These are phyloP conservation scores for Micrastur ruficollis DNA, from an alignment of 2,797 vertebrate genomes.

Conservation along the genomic window DNA sequence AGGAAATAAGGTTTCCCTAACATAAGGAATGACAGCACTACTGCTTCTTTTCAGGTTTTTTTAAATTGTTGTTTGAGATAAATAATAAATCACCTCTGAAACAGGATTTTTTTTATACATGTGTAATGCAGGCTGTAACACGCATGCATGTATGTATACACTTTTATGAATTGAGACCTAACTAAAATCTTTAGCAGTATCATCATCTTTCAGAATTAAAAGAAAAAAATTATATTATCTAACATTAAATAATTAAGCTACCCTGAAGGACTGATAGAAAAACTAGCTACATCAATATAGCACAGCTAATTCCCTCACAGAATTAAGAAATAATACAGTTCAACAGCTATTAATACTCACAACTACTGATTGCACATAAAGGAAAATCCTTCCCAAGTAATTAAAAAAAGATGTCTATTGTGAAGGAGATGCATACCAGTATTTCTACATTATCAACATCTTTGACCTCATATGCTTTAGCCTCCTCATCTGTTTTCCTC, in stretches of 20 bases:
- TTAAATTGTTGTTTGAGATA: not conserved
- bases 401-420: not conserved
- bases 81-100: not conserved
- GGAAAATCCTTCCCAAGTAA: not conserved
- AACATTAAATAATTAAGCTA: not conserved
- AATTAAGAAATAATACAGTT: not conserved
- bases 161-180: not conserved
- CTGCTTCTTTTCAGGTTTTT: not conserved
- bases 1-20: not conserved
- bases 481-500: not conserved
- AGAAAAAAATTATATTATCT: not conserved
- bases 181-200: not conserved
- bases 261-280: not conserved
- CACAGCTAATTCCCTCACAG: not conserved
- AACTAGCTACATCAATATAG: not conserved
- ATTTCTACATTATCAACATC: not conserved
- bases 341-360: not conserved
- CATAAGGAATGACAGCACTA: not conserved
- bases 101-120: not conserved
- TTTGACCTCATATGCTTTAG: not conserved
- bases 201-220: not conserved
- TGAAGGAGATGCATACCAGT: not conserved
- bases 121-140: not conserved
- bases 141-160: not conserved
- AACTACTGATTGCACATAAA: not conserved